Evolutionary conservation across 2,797 vertebrate genomes (phyloP).

Genomic region (Choloepus didactylus): DNA sequence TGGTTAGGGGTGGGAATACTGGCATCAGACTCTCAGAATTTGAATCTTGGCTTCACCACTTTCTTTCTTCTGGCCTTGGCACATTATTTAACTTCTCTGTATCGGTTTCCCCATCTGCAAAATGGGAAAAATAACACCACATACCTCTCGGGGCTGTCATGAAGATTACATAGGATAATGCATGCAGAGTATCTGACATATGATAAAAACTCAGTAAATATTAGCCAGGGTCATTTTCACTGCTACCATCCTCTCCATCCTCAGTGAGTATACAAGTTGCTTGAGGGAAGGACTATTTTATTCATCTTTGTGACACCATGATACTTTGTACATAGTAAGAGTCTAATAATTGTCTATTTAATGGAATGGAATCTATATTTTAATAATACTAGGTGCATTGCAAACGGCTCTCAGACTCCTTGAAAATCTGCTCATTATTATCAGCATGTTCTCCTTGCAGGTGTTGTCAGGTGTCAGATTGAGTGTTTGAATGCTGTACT

Average conservation of each 20-base stretch:
- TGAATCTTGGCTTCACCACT: not conserved
- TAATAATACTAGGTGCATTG: not conserved
- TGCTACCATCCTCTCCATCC: not conserved
- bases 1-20: not conserved
- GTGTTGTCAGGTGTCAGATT: constrained; percentile 18
- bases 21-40: not conserved
- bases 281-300: constrained; percentile 20
- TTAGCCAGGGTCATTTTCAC: constrained; percentile 37
- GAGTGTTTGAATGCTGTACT: constrained; percentile 17
- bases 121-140: not conserved
- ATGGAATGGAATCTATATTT: not conserved
- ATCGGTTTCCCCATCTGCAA: constrained; percentile 24
- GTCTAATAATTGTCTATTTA: constrained; percentile 32
- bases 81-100: not conserved
- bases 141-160: not conserved
- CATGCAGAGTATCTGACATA: not conserved
- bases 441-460: constrained; percentile 21
- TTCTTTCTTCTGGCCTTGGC: not conserved
- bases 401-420: not conserved
- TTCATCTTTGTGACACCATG: not conserved
- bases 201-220: constrained; percentile 15
- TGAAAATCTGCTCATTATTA: not conserved
- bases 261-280: not conserved
- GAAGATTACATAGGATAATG: constrained; percentile 3
- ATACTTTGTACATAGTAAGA: not conserved